Conservation (phyloP, 2,888 invertebrate genomes). For the Drosophila nr. medialis region DNA sequence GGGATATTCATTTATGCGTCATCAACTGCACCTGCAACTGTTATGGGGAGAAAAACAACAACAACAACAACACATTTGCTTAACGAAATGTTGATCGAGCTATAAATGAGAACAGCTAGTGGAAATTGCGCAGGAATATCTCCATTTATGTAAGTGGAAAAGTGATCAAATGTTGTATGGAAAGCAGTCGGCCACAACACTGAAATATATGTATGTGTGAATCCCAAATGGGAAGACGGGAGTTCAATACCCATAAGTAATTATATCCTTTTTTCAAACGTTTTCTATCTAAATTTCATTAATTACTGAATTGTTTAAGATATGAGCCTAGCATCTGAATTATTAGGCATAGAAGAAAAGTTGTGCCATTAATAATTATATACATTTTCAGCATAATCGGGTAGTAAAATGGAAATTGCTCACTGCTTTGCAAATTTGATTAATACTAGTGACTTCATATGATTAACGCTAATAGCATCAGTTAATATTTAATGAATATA, state of each 20-base stretch:
- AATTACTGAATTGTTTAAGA: not conserved
- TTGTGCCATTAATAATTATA: not conserved
- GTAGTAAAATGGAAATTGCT: not conserved
- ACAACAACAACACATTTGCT: slow-evolving; percentile 1
- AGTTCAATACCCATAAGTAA: not conserved
- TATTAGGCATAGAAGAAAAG: not conserved
- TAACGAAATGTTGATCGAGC: slow-evolving; percentile 22
- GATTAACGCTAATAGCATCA: not conserved
- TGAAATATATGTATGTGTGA: not conserved
- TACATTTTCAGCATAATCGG: not conserved
- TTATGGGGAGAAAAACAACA: not conserved
- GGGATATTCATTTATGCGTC: slow-evolving; percentile 5
- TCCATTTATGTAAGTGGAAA: not conserved
- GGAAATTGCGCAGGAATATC: slow-evolving; percentile 18
- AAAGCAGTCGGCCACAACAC: not conserved
- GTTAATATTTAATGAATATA: not conserved
- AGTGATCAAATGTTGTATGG: not conserved
- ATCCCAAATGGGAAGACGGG: not conserved
- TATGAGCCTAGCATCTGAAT: not conserved
- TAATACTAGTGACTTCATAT: not conserved
- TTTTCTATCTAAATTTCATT: not conserved
- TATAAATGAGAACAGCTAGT: slow-evolving; percentile 18
- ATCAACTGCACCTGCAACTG: slow-evolving; percentile 23
- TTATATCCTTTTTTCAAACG: not conserved
- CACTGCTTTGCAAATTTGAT: too few relatives aligned